A percentile compares a stretch with the other conserved stretches of the same genome.
phyloP scores from a whole-genome alignment of 2,797 vertebrate genomes.

The Sandelia bainsii region DNA sequence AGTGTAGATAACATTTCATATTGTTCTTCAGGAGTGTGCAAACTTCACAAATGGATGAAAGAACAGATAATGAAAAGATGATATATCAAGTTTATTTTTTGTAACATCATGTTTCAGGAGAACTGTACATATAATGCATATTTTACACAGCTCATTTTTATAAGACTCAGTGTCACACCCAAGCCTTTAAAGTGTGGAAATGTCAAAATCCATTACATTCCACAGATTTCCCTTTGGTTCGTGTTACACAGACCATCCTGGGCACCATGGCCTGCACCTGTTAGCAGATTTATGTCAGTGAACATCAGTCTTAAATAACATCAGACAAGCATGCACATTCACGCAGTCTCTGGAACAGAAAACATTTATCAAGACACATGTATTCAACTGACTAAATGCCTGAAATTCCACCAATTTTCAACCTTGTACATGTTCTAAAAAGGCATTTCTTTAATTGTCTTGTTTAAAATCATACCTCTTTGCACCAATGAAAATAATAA shows the following conservation, averaged over 20 bases:
- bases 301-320: slow-evolving; percentile 55
- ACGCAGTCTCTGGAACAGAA: slow-evolving; percentile 53
- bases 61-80: slow-evolving; percentile 21
- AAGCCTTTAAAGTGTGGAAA: slow-evolving; percentile 38
- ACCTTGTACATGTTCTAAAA: not conserved
- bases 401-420: slow-evolving; percentile 11
- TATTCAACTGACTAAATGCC: slow-evolving; percentile 33
- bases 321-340: slow-evolving; percentile 68
- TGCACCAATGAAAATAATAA: slow-evolving; percentile 29
- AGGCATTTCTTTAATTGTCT: slow-evolving; percentile 16
- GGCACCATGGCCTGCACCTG: slow-evolving; percentile 20
- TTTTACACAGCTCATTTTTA: slow-evolving; percentile 51
- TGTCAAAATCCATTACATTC: slow-evolving; percentile 69
- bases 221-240: slow-evolving; percentile 69
- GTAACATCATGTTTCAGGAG: slow-evolving; percentile 62
- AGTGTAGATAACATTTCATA: not conserved
- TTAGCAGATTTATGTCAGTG: slow-evolving; percentile 48
- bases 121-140: slow-evolving; percentile 70
- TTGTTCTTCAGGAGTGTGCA: not conserved
- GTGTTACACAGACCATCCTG: slow-evolving; percentile 27
- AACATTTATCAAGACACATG: slow-evolving; percentile 54
- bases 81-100: slow-evolving; percentile 69
- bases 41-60: slow-evolving; percentile 19
- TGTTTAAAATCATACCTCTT: slow-evolving; percentile 20
- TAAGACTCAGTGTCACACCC: slow-evolving; percentile 37